Evolutionary conservation across 2,888 invertebrate species (phyloP).

Genomic region (Tineola bisselliella): DNA sequence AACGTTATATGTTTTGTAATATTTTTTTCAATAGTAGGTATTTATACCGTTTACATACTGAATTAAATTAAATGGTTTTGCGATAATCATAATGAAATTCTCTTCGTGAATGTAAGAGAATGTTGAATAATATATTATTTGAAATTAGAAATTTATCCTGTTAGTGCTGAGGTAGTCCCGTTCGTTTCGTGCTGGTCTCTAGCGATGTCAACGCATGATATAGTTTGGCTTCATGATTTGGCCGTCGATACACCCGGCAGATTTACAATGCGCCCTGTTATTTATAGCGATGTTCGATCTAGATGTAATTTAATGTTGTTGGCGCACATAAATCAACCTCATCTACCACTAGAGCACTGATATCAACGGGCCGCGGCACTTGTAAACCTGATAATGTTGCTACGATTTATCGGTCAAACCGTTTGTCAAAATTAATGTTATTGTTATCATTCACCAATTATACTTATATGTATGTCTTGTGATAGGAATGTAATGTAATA

Average conservation of each 20-base stretch:
- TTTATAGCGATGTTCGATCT: conserved; percentile 64
- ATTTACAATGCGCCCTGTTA: conserved; percentile 61
- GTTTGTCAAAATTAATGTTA: conserved; percentile 24
- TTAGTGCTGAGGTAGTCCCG: conserved; percentile 14
- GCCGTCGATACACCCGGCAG: conserved; percentile 57
- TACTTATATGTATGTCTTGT: too few species aligned
- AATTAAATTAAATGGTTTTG: too few species aligned
- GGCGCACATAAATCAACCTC: conserved; percentile 59
- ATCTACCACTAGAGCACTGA: conserved; percentile 41
- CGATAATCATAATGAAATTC: too few species aligned
- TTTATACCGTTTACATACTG: too few species aligned
- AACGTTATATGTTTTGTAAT: not conserved
- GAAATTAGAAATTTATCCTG: conserved; percentile 3
- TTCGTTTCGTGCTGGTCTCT: conserved; percentile 21
- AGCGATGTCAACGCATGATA: conserved; percentile 41
- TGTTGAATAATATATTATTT: not conserved
- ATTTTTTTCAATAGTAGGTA: not conserved
- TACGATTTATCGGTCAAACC: conserved; percentile 30
- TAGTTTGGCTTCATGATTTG: conserved; percentile 55
- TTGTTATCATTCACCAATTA: conserved; percentile 1
- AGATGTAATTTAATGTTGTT: conserved; percentile 66
- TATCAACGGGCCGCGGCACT: conserved; percentile 41
- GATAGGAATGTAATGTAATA: too few species aligned
- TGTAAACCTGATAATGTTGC: conserved; percentile 43
- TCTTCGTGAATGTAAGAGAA: too few species aligned